Evolutionary conservation across 2,797 vertebrate genomes (phyloP).

Genomic region (Neostethus bicornis): DNA sequence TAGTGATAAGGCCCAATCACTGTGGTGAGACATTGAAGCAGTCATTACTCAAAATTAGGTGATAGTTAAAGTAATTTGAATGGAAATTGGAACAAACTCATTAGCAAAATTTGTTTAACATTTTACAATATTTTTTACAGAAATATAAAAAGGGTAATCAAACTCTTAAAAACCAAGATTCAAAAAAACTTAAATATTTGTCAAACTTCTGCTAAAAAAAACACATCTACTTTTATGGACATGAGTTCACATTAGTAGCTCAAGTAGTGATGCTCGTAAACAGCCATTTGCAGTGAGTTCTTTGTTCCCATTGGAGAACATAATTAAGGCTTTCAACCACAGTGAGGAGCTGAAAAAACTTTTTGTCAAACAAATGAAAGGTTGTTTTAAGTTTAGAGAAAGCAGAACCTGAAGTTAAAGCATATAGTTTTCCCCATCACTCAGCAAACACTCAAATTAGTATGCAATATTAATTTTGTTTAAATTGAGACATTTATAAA

Average conservation of each 20-base stretch:
- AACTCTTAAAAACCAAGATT: background rate
- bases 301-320: constrained; percentile 23
- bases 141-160: no score
- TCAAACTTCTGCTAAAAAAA: background rate
- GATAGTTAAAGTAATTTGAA: background rate
- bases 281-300: constrained; percentile 7
- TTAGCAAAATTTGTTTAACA: no score
- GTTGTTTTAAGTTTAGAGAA: background rate
- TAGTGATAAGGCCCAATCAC: background rate
- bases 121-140: no score
- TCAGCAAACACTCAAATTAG: background rate
- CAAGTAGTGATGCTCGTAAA: constrained; percentile 15
- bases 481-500: no score
- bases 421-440: background rate
- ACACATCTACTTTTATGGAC: constrained; percentile 10
- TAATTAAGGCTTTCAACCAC: constrained; percentile 31
- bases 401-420: constrained; percentile 3
- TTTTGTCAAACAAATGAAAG: constrained; percentile 18
- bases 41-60: background rate
- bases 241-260: constrained; percentile 17
- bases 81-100: background rate
- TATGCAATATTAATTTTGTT: no score
- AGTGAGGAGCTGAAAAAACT: constrained; percentile 9
- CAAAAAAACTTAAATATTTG: background rate
- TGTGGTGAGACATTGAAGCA: background rate